Base-by-base conservation (phyloP, 2,888 invertebrate genomes). In the Sceliomorpha sp. region DNA sequence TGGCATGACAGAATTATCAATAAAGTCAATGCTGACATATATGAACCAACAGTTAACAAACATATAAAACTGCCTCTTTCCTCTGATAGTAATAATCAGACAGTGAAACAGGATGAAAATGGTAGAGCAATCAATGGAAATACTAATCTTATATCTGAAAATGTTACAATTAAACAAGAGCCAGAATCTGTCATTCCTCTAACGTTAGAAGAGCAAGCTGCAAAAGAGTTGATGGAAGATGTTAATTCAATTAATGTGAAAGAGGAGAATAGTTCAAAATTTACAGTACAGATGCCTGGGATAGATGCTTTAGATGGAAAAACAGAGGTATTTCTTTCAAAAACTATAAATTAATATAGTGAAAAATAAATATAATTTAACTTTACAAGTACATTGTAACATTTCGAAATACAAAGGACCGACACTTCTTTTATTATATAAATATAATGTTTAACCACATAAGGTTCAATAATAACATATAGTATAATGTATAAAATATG, bases 141-240 rank as follows among this genome's bases (percentile, higher is more conserved):
- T 6, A 1, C 7, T 29, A 64, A 59, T 31, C 12, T 44, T 10
- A 12, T 68, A 32, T 51, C 62, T 42, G 75, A 76, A 27, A 29
- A 59, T 12, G 64, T 66, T 8, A 40, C 67, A 20, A 74, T 82
- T 37, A 80, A 86, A 70, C 59, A 68, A 31, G 83, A 84, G 69
- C 1, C 27, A 1, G 14, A 40, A 47, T n/a, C n/a, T n/a, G n/a
- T n/a, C n/a, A n/a, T n/a, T n/a, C 55, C 75, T 50, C 75, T 90
- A 72, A 89, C 90, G 1, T 79, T 93, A 58, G 95, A 96, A 60
- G 92, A 94, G 83, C 91, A 93, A 84, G 96, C 95, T 12, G 92
- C 93, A 0, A 90, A 92, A 67, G 95, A 96, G 88, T 88, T 96
- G 24, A 80, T 96, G 36, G 90, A 91, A 72, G 93, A 92, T 79